Conservation (phyloP, 2,797 vertebrate genomes). For the Enteromius argenteus region DNA sequence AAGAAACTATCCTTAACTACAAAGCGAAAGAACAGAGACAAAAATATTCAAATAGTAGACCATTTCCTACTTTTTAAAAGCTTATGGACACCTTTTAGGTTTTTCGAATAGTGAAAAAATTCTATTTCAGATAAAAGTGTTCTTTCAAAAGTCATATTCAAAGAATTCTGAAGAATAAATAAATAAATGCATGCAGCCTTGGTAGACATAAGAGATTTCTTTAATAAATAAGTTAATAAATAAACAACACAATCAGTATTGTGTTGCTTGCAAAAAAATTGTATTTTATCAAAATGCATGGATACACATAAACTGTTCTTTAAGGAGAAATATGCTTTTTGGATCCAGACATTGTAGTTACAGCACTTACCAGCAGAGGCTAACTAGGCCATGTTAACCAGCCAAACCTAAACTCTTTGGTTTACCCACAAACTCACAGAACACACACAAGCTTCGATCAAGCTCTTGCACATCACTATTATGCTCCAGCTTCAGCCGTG, state of each 20-base stretch:
- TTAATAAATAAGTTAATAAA: neutral
- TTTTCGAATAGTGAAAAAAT: neutral
- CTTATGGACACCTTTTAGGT: neutral
- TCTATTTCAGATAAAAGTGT: neutral
- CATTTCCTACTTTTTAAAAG: neutral
- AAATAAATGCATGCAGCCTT: neutral
- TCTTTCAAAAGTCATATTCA: neutral
- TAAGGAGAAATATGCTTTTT: neutral
- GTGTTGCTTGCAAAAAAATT: neutral
- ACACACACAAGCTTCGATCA: neutral
- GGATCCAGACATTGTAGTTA: neutral
- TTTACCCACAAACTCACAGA: conserved; percentile 1
- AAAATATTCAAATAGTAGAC: neutral
- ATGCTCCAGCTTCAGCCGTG: conserved; percentile 12
- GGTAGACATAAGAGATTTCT: neutral
- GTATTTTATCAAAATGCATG: neutral
- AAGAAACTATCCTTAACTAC: neutral
- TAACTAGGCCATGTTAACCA: neutral
- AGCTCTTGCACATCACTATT: conserved; percentile 26
- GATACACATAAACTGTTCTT: neutral
- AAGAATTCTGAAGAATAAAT: neutral
- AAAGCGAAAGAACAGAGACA: neutral
- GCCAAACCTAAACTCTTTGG: neutral
- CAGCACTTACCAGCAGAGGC: neutral
- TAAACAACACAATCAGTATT: neutral